Percentiles rank a stretch among this genome's conserved stretches.
These are phyloP conservation scores for Epizoanthus stellaris DNA, from an alignment of 92 coral and sea anemone genomes.

Conservation along the genomic window DNA sequence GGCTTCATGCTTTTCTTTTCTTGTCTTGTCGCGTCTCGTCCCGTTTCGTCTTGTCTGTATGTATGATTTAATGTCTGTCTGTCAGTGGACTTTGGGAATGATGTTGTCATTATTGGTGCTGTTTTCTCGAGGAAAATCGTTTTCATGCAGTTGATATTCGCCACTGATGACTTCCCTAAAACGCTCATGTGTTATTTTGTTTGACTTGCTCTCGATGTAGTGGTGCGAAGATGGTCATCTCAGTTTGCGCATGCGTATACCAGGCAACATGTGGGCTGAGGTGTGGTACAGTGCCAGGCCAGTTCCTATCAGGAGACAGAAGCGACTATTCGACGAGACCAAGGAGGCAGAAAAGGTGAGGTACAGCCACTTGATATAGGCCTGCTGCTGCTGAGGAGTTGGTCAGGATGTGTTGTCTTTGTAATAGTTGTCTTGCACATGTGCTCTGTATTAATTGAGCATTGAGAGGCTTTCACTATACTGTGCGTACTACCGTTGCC, in stretches of 20 bases:
- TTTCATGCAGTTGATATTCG: neutral
- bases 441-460: too few species aligned
- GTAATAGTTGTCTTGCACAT: too few species aligned
- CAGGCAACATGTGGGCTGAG: constrained; percentile 98
- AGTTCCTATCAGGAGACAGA: constrained; percentile 94
- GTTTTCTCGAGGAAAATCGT: neutral
- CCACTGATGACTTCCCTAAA: neutral
- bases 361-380: too few species aligned
- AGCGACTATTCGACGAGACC: constrained; percentile 96
- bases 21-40: neutral
- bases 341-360: constrained; percentile 97
- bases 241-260: constrained; percentile 96
- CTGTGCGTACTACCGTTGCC: too few species aligned
- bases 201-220: constrained; percentile 41
- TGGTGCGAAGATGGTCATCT: constrained; percentile 94
- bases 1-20: neutral
- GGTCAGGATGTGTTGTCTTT: too few species aligned
- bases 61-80: too few species aligned
- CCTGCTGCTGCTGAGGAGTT: too few species aligned
- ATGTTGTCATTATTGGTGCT: too few species aligned
- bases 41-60: too few species aligned
- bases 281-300: constrained; percentile 96
- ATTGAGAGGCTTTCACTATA: too few species aligned
- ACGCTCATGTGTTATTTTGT: neutral
- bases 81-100: too few species aligned